Evolutionary conservation across 2,888 invertebrate genomes (phyloP).

Genomic region (Alentia gelatinosa): DNA sequence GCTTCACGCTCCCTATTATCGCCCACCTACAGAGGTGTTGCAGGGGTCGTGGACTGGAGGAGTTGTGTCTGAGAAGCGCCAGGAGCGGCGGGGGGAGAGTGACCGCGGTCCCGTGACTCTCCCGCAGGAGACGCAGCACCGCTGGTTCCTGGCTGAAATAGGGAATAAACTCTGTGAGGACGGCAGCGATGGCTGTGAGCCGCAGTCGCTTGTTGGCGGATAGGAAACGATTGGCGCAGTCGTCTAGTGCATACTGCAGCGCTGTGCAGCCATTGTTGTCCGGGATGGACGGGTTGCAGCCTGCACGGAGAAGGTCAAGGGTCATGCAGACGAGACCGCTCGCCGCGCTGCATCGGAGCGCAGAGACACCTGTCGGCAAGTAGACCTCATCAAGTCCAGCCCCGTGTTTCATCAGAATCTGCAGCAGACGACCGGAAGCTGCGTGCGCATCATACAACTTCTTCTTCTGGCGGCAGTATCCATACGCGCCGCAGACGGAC

Average conservation of each 20-base stretch:
- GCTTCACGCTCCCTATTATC: background rate
- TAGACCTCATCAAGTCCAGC: background rate
- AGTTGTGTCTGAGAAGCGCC: background rate
- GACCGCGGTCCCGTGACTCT: background rate
- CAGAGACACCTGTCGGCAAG: background rate
- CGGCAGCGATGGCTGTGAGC: background rate
- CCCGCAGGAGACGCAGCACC: background rate
- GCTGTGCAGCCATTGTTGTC: conserved; percentile 27
- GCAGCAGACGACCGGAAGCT: background rate
- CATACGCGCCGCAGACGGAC: background rate
- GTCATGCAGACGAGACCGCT: background rate
- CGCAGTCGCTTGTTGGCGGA: background rate
- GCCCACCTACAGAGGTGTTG: background rate
- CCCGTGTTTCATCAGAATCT: background rate
- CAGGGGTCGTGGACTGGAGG: background rate
- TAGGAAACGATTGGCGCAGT: background rate
- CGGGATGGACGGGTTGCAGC: background rate
- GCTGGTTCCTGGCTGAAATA: background rate
- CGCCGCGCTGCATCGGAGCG: background rate
- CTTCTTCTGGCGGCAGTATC: background rate
- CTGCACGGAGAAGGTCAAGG: background rate
- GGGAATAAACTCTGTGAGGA: background rate
- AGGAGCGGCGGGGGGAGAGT: background rate
- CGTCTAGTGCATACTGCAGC: conserved; percentile 10
- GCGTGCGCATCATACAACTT: background rate